phyloP scores from a whole-genome alignment of 1,140 invertebrate species.

The Micrasema longulum region DNA sequence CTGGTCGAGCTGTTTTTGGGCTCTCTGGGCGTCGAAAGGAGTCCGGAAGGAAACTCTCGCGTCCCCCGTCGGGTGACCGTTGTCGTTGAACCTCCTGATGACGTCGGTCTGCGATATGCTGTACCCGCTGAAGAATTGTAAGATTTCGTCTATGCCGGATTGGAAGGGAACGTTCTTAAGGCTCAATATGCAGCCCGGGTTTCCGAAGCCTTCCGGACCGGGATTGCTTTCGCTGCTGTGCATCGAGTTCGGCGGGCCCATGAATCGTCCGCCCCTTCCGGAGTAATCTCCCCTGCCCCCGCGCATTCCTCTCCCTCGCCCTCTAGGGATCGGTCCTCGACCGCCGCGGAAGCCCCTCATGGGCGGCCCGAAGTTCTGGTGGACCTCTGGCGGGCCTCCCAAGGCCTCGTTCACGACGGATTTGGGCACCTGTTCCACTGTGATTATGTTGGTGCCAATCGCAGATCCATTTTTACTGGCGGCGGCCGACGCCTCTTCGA shows the following conservation, averaged over 20 bases:
- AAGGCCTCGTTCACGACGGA: slow-evolving; percentile 63
- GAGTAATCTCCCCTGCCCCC: slow-evolving; percentile 48
- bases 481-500: slow-evolving; percentile 77
- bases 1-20: slow-evolving; percentile 69
- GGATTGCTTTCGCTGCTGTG: slow-evolving; percentile 57
- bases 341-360: slow-evolving; percentile 59
- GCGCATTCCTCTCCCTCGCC: slow-evolving; percentile 43
- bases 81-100: slow-evolving; percentile 85
- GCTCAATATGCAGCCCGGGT: slow-evolving; percentile 84
- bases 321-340: slow-evolving; percentile 57
- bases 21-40: slow-evolving; percentile 80
- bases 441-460: slow-evolving; percentile 75
- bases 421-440: slow-evolving; percentile 75
- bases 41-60: slow-evolving; percentile 85
- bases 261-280: slow-evolving; percentile 56
- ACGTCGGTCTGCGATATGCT: slow-evolving; percentile 81
- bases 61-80: slow-evolving; percentile 88
- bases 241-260: slow-evolving; percentile 61
- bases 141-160: slow-evolving; percentile 87
- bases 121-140: slow-evolving; percentile 86
- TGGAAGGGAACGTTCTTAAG: slow-evolving; percentile 89
- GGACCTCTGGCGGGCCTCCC: slow-evolving; percentile 52
- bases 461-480: slow-evolving; percentile 76
- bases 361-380: slow-evolving; percentile 21
- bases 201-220: slow-evolving; percentile 74